Percentiles rank a stretch among this genome's conserved stretches.
Evolutionary conservation across 2,797 vertebrate species (phyloP).

Genomic region (Adelosebastes latens): DNA sequence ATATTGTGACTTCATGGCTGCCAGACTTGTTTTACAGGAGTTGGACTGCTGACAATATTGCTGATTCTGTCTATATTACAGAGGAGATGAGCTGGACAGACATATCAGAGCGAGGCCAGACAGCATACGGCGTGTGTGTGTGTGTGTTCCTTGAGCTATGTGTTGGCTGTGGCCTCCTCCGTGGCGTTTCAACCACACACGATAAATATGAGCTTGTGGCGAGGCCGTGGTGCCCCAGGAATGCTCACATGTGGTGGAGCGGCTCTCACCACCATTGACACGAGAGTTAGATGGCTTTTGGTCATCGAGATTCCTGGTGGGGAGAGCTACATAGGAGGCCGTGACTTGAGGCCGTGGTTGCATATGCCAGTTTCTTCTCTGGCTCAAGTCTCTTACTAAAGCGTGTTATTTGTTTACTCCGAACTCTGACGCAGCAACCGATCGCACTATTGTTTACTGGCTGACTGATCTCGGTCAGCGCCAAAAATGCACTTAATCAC

Average conservation of each 20-base stretch:
- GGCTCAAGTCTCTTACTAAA: conserved; percentile 68
- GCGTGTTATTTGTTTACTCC: conserved; percentile 80
- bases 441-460: conserved; percentile 75
- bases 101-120: conserved; percentile 43
- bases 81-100: conserved; percentile 59
- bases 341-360: conserved; percentile 52
- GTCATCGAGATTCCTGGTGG: conserved; percentile 80
- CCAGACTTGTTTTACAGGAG: conserved; percentile 65
- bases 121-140: conserved; percentile 38
- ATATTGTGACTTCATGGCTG: conserved; percentile 53
- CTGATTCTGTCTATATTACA: conserved; percentile 57
- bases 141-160: conserved; percentile 74
- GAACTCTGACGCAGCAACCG: conserved; percentile 60
- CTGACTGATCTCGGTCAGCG: conserved; percentile 59
- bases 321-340: conserved; percentile 76
- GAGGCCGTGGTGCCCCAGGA: conserved; percentile 80
- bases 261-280: conserved; percentile 85
- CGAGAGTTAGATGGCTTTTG: conserved; percentile 80
- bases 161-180: conserved; percentile 79
- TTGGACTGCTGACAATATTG: conserved; percentile 63
- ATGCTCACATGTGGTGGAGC: conserved; percentile 83
- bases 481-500: conserved; percentile 79
- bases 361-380: conserved; percentile 72
- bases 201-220: conserved; percentile 86
- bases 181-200: conserved; percentile 82